Evolutionary conservation across 1,140 invertebrate genomes (phyloP), one percentile per base, ranked within the genome.

Genomic region (Drosophila albomicans): DNA sequence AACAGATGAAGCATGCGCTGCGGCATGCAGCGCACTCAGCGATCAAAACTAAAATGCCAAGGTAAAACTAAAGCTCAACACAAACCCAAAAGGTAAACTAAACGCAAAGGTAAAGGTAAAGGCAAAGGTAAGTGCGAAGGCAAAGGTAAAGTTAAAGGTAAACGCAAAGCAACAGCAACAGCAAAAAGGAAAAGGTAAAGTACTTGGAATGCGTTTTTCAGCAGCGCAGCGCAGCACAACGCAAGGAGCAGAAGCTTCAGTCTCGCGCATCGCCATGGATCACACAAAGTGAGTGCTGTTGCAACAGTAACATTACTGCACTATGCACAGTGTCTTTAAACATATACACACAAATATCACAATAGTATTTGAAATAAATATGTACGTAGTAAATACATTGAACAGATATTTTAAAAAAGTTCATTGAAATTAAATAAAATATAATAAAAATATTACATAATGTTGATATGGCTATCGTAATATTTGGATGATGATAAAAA

Each of bases 1-100:
- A 88, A 85, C 84, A 89, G 84, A 84, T 88, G 85, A 88, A 88
- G 84, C 84, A 88, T 88, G 85, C 80, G 73, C 84, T 84, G 84
- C 62, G 80, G 78, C 82, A 87, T 87, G 82, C 80, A 79, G 74
- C 80, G 41, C 78, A 52, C 30, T 62, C 72, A 49, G 48, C 58
- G 52, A 69, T 75, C 56, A 74, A 80, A 67, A 64, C 75, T 69
- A 74, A 78, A 85, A 75, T 81, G 69, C 65, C 81, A 77, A 65
- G 69, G 61, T 64, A 63, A 81, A 70, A 65, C 56, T 62, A 68
- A 41, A 57, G 16, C 51, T 54, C 51, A 84, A 77, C 70, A 49
- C 52, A 82, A 82, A 66, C 72, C 62, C 62, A 62, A 81, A 63
- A 46, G 45, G 25, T 62, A 45, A 59, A 45, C 30, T 58, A 59